These are phyloP conservation scores for Vulpes vulpes DNA, from an alignment of 2,113 vertebrate genomes.

Conservation along the genomic window DNA sequence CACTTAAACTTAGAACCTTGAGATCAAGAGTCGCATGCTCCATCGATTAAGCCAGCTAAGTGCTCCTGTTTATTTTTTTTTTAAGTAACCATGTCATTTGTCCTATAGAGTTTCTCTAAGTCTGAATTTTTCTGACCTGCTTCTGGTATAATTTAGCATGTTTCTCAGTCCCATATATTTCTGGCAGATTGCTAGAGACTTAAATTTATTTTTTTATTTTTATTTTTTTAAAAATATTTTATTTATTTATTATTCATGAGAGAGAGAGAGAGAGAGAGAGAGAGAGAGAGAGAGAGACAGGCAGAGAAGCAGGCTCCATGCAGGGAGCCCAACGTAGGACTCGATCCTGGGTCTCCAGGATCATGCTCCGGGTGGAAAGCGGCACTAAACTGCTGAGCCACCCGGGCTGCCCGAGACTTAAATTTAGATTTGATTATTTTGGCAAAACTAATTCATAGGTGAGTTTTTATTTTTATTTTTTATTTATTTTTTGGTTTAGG, in stretches of 20 bases:
- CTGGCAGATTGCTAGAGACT: not conserved
- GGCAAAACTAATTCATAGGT: not conserved
- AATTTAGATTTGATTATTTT: slow-evolving; percentile 37
- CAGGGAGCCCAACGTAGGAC: too few species aligned
- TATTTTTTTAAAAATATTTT: too few species aligned
- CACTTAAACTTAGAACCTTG: too few species aligned
- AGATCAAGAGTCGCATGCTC: too few species aligned
- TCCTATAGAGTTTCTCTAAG: slow-evolving; percentile 21
- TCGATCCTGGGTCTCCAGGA: too few species aligned
- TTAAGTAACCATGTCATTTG: not conserved
- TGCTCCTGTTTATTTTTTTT: not conserved
- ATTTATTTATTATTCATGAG: too few species aligned
- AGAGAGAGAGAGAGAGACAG: too few species aligned
- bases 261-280: too few species aligned
- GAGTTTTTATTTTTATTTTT: not conserved
- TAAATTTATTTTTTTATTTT: not conserved
- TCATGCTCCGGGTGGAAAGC: too few species aligned
- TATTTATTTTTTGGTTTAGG: not conserved
- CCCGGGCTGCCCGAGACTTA: not conserved
- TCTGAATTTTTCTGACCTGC: slow-evolving; percentile 45
- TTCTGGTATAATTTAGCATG: not conserved
- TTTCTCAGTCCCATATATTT: not conserved
- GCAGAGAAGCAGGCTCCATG: too few species aligned
- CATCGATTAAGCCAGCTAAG: too few species aligned
- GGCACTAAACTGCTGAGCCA: not conserved